These are phyloP conservation scores for Psettodes erumei DNA, from an alignment of 2,113 vertebrate genomes.

Conservation along the genomic window DNA sequence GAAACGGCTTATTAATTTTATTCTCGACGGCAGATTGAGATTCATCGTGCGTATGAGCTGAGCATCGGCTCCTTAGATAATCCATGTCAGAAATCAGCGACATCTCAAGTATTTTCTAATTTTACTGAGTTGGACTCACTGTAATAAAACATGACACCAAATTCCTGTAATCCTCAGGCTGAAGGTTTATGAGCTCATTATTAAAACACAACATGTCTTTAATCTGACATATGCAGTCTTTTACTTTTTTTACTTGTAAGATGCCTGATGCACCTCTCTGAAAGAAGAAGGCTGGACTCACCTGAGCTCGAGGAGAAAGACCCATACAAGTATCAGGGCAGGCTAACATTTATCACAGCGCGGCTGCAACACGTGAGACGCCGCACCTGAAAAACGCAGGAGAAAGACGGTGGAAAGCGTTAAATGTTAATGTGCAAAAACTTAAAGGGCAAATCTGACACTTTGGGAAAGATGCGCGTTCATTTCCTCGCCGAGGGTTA, in stretches of 20 bases:
- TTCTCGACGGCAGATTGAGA: not conserved
- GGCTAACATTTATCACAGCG: slow-evolving; percentile 68
- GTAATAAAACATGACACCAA: slow-evolving; percentile 12
- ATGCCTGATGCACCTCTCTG: not conserved
- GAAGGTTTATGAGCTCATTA: not conserved
- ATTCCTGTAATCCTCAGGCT: slow-evolving; percentile 1
- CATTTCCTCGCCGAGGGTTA: not conserved
- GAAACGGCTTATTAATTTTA: not conserved
- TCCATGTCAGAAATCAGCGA: slow-evolving; percentile 1
- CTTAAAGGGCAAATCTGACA: not conserved
- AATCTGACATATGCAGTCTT: slow-evolving; percentile 1
- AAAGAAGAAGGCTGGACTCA: slow-evolving; percentile 52
- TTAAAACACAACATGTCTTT: slow-evolving; percentile 5
- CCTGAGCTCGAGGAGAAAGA: slow-evolving; percentile 71
- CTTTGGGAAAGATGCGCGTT: not conserved
- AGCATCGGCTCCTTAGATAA: not conserved
- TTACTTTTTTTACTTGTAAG: too few species aligned
- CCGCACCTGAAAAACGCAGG: slow-evolving; percentile 60
- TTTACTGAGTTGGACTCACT: not conserved
- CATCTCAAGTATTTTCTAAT: slow-evolving; percentile 2
- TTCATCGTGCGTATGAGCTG: not conserved
- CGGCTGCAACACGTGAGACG: slow-evolving; percentile 36
- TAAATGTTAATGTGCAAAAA: not conserved
- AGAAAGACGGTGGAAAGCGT: not conserved
- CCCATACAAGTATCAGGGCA: slow-evolving; percentile 75